Evolutionary conservation across 2,797 vertebrate species (phyloP).

Genomic region (Thamnophis elegans): DNA sequence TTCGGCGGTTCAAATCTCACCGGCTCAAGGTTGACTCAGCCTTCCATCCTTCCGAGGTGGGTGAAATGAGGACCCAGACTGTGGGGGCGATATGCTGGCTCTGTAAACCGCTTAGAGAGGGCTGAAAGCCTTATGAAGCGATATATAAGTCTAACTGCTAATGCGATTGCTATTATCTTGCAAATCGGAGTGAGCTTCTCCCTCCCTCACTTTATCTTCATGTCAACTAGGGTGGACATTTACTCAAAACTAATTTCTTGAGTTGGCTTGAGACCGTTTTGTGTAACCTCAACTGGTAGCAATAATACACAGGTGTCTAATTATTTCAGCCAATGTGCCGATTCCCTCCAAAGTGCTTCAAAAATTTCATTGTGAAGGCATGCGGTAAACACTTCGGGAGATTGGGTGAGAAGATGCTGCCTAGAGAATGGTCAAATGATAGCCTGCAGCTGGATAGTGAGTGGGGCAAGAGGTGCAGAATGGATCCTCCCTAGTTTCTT

Average conservation of each 20-base stretch:
- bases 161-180: too few species aligned
- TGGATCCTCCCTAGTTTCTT: neutral
- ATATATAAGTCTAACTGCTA: too few species aligned
- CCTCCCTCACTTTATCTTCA: neutral
- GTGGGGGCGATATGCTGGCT: too few species aligned
- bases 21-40: too few species aligned
- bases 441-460: neutral
- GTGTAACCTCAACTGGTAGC: neutral
- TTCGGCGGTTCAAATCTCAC: too few species aligned
- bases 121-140: too few species aligned
- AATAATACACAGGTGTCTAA: neutral
- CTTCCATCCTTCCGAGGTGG: too few species aligned
- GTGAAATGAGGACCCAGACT: too few species aligned
- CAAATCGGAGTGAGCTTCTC: neutral
- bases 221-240: neutral
- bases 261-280: neutral
- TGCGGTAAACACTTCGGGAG: neutral
- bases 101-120: too few species aligned
- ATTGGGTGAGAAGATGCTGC: neutral
- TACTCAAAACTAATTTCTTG: neutral
- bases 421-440: neutral
- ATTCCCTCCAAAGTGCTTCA: constrained; percentile 12
- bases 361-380: neutral
- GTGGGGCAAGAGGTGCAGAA: neutral
- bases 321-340: neutral